Conservation (phyloP, 2,113 vertebrate genomes). For the Oncorhynchus gorbuscha region DNA sequence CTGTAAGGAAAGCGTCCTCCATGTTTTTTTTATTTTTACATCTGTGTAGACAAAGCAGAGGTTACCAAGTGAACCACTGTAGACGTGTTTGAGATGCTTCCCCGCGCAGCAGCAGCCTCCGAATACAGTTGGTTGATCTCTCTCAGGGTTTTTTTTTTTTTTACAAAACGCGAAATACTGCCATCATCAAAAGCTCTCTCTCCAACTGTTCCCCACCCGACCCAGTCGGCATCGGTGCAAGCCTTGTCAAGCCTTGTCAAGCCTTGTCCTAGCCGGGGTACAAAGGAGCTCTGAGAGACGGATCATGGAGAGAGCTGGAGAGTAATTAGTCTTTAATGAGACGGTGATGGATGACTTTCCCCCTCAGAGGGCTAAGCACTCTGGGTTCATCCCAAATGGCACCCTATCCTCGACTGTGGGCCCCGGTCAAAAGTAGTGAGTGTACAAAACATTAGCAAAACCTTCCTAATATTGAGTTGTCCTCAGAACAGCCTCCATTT, state of each 20-base stretch:
- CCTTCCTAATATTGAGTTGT: too few species aligned
- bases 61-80: too few species aligned
- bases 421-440: neutral
- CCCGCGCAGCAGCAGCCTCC: too few species aligned
- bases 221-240: neutral
- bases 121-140: neutral
- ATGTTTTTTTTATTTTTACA: neutral
- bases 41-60: too few species aligned
- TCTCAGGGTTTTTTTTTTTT: neutral
- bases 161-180: neutral
- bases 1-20: neutral
- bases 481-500: too few species aligned
- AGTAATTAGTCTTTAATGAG: conserved; percentile 48
- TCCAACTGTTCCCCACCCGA: neutral
- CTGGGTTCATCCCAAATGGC: neutral
- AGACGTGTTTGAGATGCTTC: too few species aligned
- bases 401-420: too few species aligned
- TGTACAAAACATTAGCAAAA: neutral
- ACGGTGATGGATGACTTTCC: conserved; percentile 48
- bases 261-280: neutral
- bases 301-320: conserved; percentile 31
- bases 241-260: neutral
- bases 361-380: conserved; percentile 15
- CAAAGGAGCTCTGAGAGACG: conserved; percentile 38
- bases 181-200: neutral